Evolutionary conservation across 2,888 invertebrate genomes (phyloP).

Genomic region (Smittia sp.): DNA sequence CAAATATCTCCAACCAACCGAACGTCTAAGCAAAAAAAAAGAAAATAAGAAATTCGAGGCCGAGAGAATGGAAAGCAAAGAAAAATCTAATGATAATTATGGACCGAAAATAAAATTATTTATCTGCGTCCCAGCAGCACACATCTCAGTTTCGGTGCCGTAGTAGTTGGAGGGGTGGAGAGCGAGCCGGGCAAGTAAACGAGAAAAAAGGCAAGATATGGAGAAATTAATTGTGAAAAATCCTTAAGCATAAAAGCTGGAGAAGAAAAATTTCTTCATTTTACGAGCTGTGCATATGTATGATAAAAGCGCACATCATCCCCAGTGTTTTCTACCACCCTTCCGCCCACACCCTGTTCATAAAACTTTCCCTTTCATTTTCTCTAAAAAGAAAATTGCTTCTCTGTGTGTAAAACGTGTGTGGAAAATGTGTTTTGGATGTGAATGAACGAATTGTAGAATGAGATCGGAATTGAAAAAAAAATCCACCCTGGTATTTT

Average conservation of each 20-base stretch:
- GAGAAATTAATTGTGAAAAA: constrained; percentile 40
- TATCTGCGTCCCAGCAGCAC: constrained; percentile 30
- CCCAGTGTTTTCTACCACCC: background rate
- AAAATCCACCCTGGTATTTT: constrained; percentile 11
- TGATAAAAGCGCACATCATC: constrained; percentile 16
- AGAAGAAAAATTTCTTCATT: background rate
- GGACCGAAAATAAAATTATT: constrained; percentile 38
- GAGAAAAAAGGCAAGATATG: constrained; percentile 11
- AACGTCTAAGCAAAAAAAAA: constrained; percentile 6
- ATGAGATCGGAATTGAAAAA: constrained; percentile 36
- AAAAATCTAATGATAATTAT: constrained; percentile 39
- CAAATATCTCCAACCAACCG: no score
- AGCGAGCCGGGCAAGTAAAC: background rate
- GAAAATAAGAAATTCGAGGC: constrained; percentile 17
- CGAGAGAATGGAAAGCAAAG: background rate
- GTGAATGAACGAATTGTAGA: background rate
- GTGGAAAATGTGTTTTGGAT: constrained; percentile 1
- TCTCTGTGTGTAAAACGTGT: background rate
- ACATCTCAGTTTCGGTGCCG: background rate
- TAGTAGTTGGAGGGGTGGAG: background rate
- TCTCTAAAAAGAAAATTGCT: constrained; percentile 7
- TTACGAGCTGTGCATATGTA: constrained; percentile 4
- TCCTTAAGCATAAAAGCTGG: background rate
- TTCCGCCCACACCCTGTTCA: background rate
- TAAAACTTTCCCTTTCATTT: constrained; percentile 33